Evolutionary conservation across 2,797 vertebrate species (phyloP), one percentile per base, ranked within the genome.

Genomic region (Toxotes lorentzi): DNA sequence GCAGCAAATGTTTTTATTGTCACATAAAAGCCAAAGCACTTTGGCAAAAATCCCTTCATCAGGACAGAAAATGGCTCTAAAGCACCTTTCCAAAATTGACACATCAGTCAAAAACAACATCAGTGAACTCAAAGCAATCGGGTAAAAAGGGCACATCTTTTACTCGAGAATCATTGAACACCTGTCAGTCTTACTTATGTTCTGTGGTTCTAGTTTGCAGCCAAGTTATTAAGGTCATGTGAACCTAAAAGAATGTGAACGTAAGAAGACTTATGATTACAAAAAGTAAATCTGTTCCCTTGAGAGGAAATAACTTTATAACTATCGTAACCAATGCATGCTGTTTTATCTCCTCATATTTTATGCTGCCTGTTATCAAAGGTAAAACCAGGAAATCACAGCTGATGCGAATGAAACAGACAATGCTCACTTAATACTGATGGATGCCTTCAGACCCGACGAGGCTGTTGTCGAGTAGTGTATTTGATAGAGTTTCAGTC

Each of bases 401-500:
- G 27, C n/a, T 35, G 51, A 45, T 67, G 51, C 5, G 32, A 61
- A 56, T 0, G 7, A 56, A 10, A 53, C 4, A 2, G 53, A 35
- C 43, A 17, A 4, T 9, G 17, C 47, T 79, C 47, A 23, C 65
- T 47, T 53, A 50, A 32, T 16, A 7, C 57, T 53, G 24, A 65
- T n/a, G 16, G 73, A 71, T 48, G 60, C 57, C 63, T 70, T 53
- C 6, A 35, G 7, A 69, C 47, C 62, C 1, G 5, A 60, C 74
- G 61, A 72, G 82, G 41, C 65, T 79, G 71, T 82, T 78, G 68
- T 67, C 23, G 76, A 73, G 86, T 16, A 2, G 47, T 45, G 34
- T 27, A 32, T 80, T 86, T 87, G 81, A 86, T 88, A 47, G 79
- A 83, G 77, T 85, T 70, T 76, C 65, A 61, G 60, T 83, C 76